Evolutionary conservation across 2,797 vertebrate species (phyloP).

Genomic region (Cryptoprocta ferox): DNA sequence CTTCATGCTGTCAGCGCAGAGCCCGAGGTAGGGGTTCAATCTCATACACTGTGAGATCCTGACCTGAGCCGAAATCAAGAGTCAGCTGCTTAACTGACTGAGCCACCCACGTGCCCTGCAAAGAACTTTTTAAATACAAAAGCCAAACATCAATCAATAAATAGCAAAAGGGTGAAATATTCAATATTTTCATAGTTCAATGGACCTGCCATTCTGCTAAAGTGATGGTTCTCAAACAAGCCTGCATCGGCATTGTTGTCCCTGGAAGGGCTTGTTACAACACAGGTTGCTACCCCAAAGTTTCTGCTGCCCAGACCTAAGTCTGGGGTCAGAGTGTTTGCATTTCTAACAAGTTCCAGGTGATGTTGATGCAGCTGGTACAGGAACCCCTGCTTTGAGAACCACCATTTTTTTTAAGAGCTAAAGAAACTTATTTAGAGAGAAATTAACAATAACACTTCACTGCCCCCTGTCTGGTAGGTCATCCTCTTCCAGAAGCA

Average conservation of each 20-base stretch:
- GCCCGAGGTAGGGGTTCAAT: too few relatives aligned
- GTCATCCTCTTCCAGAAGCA: not conserved
- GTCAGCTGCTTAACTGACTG: too few relatives aligned
- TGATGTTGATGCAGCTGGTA: not conserved
- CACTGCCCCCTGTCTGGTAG: not conserved
- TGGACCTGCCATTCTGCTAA: not conserved
- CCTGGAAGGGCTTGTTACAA: not conserved
- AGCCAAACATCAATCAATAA: not conserved
- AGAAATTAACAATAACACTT: not conserved
- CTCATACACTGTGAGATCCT: too few relatives aligned
- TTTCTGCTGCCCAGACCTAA: not conserved
- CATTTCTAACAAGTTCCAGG: not conserved
- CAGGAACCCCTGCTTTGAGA: not conserved
- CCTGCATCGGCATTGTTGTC: fast-evolving
- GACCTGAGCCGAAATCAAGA: too few relatives aligned
- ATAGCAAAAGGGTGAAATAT: not conserved
- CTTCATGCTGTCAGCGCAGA: too few relatives aligned
- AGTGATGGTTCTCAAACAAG: not conserved
- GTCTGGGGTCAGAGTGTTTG: not conserved
- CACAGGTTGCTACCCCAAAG: too few relatives aligned
- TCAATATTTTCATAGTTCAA: not conserved
- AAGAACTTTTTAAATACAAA: conserved; percentile 8
- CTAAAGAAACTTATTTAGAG: not conserved
- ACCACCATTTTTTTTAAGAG: not conserved
- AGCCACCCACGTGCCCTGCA: not conserved